Evolutionary conservation across 2,113 vertebrate species (phyloP), one percentile per base, ranked within the genome.

Genomic region (Xiphophorus hellerii): DNA sequence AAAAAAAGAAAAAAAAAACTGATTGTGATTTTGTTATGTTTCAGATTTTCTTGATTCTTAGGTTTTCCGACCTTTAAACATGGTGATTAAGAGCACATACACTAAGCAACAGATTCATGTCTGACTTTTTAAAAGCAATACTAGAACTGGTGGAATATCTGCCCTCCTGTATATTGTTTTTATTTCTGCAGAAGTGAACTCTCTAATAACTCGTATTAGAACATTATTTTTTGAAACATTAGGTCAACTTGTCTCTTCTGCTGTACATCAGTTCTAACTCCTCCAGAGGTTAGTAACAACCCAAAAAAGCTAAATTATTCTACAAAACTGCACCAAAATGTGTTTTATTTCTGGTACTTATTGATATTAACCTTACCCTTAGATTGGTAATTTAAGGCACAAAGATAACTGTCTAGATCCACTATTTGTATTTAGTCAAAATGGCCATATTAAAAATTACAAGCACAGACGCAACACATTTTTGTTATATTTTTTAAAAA

Each of bases 51-150:
- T 7, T 25, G 7, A 54, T 54, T 10, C n/a, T 54, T 25, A 58
- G 25, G 51, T n/a, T n/a, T 58, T n/a, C 22, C n/a, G 22, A 25
- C 48, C 51, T 58, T 58, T 58, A n/a, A 58, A 58, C 9, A 10
- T 58, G 63, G 42, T 69, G 74, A 86, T 66, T 44, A 71, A 80
- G 77, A 90, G 83, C 83, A 87, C 83, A 86, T 72, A 71, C 60
- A 81, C 64, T 42, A 62, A 62, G 74, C 71, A 76, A 54, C 44
- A 82, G 35, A 71, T 73, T 69, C 69, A 66, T 48, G 39, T 85
- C 68, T 71, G 76, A 37, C 44, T 69, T 73, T 82, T 84, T 66
- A 76, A 83, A 90, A 82, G 83, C 85, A 88, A 85, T 82, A 85
- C 82, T 78, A 69, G 37, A 80, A 74, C 71, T 70, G 27, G 51